A percentile compares a stretch with the other conserved stretches of the same genome.
Evolutionary conservation across 2,888 invertebrate genomes (phyloP).

Genomic region (Smittia aterrima): DNA sequence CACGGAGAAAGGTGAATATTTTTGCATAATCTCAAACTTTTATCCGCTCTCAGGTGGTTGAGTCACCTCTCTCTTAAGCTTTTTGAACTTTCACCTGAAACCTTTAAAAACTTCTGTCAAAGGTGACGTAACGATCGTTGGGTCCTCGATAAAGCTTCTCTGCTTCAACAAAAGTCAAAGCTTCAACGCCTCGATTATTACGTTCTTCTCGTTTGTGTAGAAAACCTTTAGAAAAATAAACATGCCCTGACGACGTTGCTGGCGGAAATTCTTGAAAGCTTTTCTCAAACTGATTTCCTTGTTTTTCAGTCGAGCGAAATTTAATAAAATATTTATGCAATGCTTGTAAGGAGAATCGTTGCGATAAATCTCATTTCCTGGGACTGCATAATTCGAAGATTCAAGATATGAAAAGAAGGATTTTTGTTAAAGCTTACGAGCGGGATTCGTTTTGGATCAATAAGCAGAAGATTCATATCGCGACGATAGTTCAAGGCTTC

Average conservation of each 20-base stretch:
- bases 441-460: slow-evolving; percentile 14
- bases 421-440: not conserved
- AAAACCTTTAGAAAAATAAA: slow-evolving; percentile 4
- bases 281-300: not conserved
- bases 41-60: not conserved
- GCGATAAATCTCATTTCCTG: not conserved
- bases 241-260: not conserved
- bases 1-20: slow-evolving; percentile 29
- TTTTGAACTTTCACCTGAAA: not conserved
- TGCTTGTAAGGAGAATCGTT: not conserved
- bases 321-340: slow-evolving; percentile 2
- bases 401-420: not conserved
- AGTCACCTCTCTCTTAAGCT: not conserved
- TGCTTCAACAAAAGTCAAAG: not conserved
- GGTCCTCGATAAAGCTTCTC: no score
- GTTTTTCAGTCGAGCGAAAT: not conserved
- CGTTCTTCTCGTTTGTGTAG: not conserved
- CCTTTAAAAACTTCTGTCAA: no score
- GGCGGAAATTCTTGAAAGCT: not conserved
- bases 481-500: slow-evolving; percentile 28
- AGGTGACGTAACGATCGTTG: no score
- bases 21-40: slow-evolving; percentile 31
- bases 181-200: not conserved
- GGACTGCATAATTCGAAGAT: not conserved
- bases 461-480: slow-evolving; percentile 20